These are phyloP conservation scores for Quadriops clusia DNA, from an alignment of 2,888 invertebrate species.

Conservation along the genomic window DNA sequence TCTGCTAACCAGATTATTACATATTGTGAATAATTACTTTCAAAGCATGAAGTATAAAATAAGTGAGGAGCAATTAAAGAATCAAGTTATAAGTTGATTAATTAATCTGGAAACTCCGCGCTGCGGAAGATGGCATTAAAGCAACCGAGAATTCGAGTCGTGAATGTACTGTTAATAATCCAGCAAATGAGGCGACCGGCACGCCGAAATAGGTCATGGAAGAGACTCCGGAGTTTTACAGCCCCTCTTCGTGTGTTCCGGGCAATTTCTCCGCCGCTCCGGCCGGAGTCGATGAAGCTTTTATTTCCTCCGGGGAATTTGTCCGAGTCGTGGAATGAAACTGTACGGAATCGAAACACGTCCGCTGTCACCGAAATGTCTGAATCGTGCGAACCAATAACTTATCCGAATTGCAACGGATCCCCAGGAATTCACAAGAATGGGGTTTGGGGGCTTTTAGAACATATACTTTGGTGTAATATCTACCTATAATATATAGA, in stretches of 20 bases:
- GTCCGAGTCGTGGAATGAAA: constrained; percentile 26
- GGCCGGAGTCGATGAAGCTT: constrained; percentile 35
- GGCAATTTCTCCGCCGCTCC: constrained; percentile 31
- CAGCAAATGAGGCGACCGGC: constrained; percentile 30
- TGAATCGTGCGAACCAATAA: constrained; percentile 11
- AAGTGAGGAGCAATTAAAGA: too few relatives aligned
- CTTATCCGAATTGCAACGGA: too few relatives aligned
- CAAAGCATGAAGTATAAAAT: too few relatives aligned
- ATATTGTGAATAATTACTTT: too few relatives aligned
- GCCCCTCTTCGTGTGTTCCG: constrained; percentile 30
- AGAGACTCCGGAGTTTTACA: constrained; percentile 28
- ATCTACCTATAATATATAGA: too few relatives aligned
- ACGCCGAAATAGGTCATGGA: constrained; percentile 29
- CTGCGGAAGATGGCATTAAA: constrained; percentile 16
- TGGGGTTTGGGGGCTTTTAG: too few relatives aligned
- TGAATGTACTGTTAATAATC: constrained; percentile 30
- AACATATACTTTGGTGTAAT: too few relatives aligned
- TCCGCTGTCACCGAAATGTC: constrained; percentile 29
- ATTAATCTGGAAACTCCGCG: constrained; percentile 12
- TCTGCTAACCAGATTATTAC: too few relatives aligned
- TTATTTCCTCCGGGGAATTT: constrained; percentile 36
- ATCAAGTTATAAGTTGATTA: too few relatives aligned
- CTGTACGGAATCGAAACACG: constrained; percentile 32
- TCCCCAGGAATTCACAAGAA: too few relatives aligned
- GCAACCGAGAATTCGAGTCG: constrained; percentile 16